Percentiles rank a stretch among this genome's conserved stretches.
Evolutionary conservation across 37 sponge, comb jelly and placozoan genomes (phyloP).

Genomic region (Chondrilla cf. caribensis): DNA sequence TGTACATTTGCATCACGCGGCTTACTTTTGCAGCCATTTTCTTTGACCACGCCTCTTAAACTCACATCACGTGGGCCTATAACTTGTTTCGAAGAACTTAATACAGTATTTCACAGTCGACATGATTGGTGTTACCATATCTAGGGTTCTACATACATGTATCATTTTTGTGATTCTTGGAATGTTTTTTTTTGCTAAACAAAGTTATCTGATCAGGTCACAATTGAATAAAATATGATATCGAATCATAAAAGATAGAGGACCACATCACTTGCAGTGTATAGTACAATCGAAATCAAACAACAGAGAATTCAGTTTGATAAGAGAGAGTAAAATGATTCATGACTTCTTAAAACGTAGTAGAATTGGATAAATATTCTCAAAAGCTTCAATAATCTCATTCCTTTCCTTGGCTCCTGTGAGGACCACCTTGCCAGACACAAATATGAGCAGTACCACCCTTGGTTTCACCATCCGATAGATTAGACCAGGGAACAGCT

Average conservation of each 20-base stretch:
- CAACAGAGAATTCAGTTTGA: too few relatives aligned
- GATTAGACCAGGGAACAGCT: conserved; percentile 98
- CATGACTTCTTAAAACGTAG: conserved; percentile 87
- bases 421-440: conserved; percentile 99
- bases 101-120: too few relatives aligned
- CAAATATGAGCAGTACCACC: conserved; percentile 96
- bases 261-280: too few relatives aligned
- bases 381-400: conserved; percentile 94
- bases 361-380: conserved; percentile 96
- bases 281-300: too few relatives aligned
- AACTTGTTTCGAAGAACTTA: neutral
- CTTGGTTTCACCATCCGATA: conserved; percentile 96
- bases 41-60: neutral
- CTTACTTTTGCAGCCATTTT: conserved; percentile 36
- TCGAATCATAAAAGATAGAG: too few relatives aligned
- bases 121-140: too few relatives aligned
- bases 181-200: too few relatives aligned
- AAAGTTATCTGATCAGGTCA: too few relatives aligned
- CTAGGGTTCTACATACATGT: too few relatives aligned
- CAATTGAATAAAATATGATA: too few relatives aligned
- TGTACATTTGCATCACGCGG: neutral
- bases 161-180: too few relatives aligned
- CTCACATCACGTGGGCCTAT: neutral
- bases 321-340: neutral
- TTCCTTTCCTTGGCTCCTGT: conserved; percentile 93